These are phyloP conservation scores for Nothocercus julius DNA, from an alignment of 2,113 vertebrate species.

Conservation along the genomic window DNA sequence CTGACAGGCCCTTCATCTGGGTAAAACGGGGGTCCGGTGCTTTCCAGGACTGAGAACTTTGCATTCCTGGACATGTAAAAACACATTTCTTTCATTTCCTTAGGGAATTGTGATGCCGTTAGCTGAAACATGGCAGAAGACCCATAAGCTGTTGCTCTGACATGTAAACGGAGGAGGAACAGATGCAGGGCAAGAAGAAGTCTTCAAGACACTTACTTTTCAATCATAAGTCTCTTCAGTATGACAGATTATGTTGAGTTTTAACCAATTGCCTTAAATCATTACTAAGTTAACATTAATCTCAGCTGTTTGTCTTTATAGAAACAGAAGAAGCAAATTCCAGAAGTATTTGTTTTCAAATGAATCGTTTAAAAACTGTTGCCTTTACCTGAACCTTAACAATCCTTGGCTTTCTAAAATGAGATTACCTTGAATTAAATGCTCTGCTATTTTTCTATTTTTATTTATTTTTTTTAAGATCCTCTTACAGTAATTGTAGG, in stretches of 20 bases:
- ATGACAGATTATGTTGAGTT: background rate
- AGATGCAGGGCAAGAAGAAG: background rate
- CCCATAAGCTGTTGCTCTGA: background rate
- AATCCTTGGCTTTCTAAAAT: background rate
- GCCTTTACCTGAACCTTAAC: background rate
- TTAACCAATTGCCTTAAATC: background rate
- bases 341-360: background rate
- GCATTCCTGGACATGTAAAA: no score
- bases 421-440: background rate
- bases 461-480: background rate
- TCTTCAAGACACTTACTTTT: background rate
- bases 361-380: background rate
- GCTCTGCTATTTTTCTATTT: background rate
- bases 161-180: background rate
- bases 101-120: background rate
- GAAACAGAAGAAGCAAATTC: background rate
- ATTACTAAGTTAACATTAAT: background rate
- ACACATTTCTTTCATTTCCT: no score
- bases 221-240: background rate
- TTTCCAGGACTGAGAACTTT: background rate
- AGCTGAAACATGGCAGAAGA: background rate
- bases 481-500: background rate
- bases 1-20: background rate
- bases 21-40: background rate
- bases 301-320: background rate